Evolutionary conservation across 1,140 invertebrate genomes (phyloP).

Genomic region (Oedothorax gibbosus): DNA sequence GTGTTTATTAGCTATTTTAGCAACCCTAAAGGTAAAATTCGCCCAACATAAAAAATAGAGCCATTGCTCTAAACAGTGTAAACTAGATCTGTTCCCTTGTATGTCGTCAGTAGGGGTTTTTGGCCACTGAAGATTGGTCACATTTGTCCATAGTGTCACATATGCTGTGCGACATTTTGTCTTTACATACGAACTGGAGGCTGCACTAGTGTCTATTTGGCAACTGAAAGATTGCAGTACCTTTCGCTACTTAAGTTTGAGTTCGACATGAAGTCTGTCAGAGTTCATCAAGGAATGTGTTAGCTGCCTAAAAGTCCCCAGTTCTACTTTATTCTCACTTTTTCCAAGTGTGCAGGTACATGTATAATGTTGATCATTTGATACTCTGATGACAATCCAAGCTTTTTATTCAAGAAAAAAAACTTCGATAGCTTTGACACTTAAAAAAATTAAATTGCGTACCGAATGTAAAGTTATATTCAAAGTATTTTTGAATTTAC

Average conservation of each 20-base stretch:
- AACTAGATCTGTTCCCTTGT: neutral
- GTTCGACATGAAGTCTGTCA: conserved; percentile 20
- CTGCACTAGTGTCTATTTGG: neutral
- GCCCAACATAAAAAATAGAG: neutral
- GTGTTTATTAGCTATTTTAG: too few relatives aligned
- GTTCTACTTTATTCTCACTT: neutral
- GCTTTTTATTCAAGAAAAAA: too few relatives aligned
- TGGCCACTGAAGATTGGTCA: conserved; percentile 34
- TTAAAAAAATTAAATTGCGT: too few relatives aligned
- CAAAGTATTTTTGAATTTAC: too few relatives aligned
- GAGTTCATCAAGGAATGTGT: neutral
- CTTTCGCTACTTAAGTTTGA: neutral
- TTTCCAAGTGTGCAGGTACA: neutral
- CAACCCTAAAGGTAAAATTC: too few relatives aligned
- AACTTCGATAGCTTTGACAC: too few relatives aligned
- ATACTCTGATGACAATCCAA: neutral
- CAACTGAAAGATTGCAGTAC: neutral
- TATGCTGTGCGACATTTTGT: neutral
- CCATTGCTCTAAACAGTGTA: neutral
- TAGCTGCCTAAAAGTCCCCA: neutral
- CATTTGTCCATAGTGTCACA: conserved; percentile 8
- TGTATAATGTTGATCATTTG: neutral
- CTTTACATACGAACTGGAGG: neutral
- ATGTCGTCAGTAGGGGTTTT: conserved; percentile 26
- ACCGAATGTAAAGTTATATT: too few relatives aligned